Evolutionary conservation across 2,113 vertebrate species (phyloP).

Genomic region (Zapornia atra): DNA sequence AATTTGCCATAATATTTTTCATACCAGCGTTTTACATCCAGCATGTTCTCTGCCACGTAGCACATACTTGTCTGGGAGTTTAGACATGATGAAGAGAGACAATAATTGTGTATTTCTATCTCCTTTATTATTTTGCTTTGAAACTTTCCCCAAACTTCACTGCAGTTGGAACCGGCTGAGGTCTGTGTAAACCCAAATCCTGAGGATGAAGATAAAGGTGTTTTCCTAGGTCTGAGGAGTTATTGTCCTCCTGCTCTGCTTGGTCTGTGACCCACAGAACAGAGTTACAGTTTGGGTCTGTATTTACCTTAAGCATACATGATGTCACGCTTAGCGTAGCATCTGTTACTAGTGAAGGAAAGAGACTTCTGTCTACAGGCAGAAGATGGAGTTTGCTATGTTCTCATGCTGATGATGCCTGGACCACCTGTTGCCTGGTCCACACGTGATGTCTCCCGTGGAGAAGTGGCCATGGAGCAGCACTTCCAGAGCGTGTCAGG

Average conservation of each 20-base stretch:
- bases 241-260: neutral
- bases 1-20: neutral
- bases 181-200: neutral
- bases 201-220: neutral
- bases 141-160: neutral
- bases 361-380: neutral
- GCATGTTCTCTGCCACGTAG: neutral
- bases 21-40: neutral
- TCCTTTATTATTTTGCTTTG: neutral
- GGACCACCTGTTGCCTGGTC: neutral
- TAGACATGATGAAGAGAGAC: neutral
- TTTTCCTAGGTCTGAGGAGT: neutral
- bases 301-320: neutral
- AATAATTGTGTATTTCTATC: neutral
- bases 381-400: neutral
- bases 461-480: neutral
- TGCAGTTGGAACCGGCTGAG: neutral
- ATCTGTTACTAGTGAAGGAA: neutral
- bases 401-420: neutral
- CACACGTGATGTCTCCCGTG: rapidly evolving
- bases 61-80: neutral
- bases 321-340: neutral
- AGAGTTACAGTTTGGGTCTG: neutral
- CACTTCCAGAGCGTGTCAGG: neutral
- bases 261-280: neutral